Conservation (phyloP, 1,140 invertebrate species). For the Drosophila melanica region DNA sequence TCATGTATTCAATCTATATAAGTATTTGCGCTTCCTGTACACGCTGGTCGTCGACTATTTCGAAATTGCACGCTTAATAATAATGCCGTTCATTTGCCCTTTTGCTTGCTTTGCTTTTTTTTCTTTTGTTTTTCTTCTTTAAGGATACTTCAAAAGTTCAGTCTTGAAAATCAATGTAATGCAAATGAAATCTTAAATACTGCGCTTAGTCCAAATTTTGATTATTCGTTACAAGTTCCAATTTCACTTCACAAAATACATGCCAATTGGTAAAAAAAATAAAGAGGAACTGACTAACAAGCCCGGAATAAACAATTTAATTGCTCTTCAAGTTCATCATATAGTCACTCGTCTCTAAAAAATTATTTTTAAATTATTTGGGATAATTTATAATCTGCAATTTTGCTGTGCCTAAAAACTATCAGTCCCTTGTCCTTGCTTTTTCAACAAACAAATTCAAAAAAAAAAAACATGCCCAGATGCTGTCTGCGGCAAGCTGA, state of each 20-base stretch:
- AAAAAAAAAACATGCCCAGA: slow-evolving; percentile 16
- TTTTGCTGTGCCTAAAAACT: slow-evolving; percentile 55
- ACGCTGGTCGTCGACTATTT: slow-evolving; percentile 20
- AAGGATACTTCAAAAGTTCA: slow-evolving; percentile 73
- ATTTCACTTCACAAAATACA: slow-evolving; percentile 12
- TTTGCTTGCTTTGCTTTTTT: slow-evolving; percentile 16
- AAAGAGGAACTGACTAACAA: slow-evolving; percentile 17
- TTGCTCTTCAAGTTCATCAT: slow-evolving; percentile 25
- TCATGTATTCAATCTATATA: slow-evolving; percentile 11
- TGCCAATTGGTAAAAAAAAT: slow-evolving; percentile 54
- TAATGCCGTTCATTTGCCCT: slow-evolving; percentile 37
- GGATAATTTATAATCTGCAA: slow-evolving; percentile 5
- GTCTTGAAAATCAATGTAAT: slow-evolving; percentile 76
- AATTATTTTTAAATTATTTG: slow-evolving; percentile 6
- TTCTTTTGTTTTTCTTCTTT: slow-evolving; percentile 25
- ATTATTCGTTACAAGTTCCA: slow-evolving; percentile 55
- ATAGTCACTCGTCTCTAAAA: background rate
- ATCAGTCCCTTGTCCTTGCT: slow-evolving; percentile 57
- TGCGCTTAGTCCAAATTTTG: slow-evolving; percentile 60
- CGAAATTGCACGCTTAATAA: slow-evolving; percentile 41
- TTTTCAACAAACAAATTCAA: background rate
- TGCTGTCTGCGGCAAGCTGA: background rate
- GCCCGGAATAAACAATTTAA: slow-evolving; percentile 47
- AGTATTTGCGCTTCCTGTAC: slow-evolving; percentile 8
- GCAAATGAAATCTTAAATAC: slow-evolving; percentile 52